Evolutionary conservation across 1,140 invertebrate genomes (phyloP).

Genomic region (Trigoniulus corallinus): DNA sequence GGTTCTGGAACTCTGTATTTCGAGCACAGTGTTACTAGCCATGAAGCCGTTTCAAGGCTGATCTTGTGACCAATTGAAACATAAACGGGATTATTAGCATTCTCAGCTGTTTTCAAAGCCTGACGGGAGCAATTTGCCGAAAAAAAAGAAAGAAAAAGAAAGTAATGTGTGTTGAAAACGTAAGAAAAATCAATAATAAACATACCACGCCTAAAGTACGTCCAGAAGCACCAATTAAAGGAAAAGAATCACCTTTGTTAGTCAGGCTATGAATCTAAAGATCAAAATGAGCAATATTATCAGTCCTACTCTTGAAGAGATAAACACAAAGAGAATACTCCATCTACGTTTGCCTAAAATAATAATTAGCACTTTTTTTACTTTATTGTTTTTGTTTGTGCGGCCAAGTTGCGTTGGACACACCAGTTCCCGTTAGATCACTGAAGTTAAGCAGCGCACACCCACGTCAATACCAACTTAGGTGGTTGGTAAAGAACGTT

Average conservation of each 20-base stretch:
- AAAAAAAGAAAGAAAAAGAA: neutral
- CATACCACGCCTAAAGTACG: neutral
- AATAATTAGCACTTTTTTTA: too few relatives aligned
- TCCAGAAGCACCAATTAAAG: neutral
- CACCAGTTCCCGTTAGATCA: too few relatives aligned
- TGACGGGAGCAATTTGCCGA: neutral
- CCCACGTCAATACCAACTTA: too few relatives aligned
- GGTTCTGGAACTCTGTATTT: conserved; percentile 27
- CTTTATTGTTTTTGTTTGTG: too few relatives aligned
- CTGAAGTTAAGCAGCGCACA: too few relatives aligned
- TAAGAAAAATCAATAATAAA: too few relatives aligned
- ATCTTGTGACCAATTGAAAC: conserved; percentile 27
- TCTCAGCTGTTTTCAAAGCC: conserved; percentile 7
- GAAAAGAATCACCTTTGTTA: neutral
- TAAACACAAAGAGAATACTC: too few relatives aligned
- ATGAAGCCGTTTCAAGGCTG: conserved; percentile 22
- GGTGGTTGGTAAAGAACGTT: too few relatives aligned
- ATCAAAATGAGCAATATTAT: neutral
- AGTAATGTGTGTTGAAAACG: neutral
- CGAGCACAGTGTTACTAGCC: conserved; percentile 22
- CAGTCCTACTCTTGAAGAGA: neutral
- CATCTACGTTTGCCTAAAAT: too few relatives aligned
- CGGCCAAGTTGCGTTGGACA: too few relatives aligned
- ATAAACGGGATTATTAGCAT: conserved; percentile 23
- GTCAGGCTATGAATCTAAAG: neutral